Conservation (phyloP, 1,140 invertebrate species). For the Diuraphis noxia region DNA sequence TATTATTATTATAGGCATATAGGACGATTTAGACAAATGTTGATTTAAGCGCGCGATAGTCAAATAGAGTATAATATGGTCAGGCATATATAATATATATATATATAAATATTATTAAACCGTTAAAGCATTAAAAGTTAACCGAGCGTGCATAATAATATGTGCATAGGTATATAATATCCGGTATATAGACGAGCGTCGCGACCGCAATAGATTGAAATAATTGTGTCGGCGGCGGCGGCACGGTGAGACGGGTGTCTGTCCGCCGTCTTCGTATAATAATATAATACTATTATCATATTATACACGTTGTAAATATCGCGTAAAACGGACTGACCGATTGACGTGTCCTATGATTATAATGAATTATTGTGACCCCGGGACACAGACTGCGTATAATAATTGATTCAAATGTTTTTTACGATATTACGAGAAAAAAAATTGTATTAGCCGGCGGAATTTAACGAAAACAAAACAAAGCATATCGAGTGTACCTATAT, state of each 20-base stretch:
- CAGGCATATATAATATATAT: too few relatives aligned
- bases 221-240: not conserved
- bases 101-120: not conserved
- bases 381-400: not conserved
- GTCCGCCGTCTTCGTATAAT: not conserved
- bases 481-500: not conserved
- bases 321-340: slow-evolving; percentile 15
- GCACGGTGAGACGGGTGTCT: not conserved
- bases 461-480: not conserved
- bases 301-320: not conserved
- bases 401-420: slow-evolving; percentile 30
- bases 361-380: slow-evolving; percentile 19
- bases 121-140: not conserved
- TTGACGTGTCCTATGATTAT: slow-evolving; percentile 43
- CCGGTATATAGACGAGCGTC: not conserved
- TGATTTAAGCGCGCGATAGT: not conserved
- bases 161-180: not conserved
- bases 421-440: slow-evolving; percentile 1
- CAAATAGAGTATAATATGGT: not conserved
- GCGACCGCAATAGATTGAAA: not conserved
- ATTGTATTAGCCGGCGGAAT: not conserved
- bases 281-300: not conserved
- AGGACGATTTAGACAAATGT: not conserved
- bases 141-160: not conserved
- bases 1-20: not conserved